A percentile compares a stretch with the other conserved stretches of the same genome.
phyloP scores from a whole-genome alignment of 2,888 invertebrate species.

The Anaspis maculata region DNA sequence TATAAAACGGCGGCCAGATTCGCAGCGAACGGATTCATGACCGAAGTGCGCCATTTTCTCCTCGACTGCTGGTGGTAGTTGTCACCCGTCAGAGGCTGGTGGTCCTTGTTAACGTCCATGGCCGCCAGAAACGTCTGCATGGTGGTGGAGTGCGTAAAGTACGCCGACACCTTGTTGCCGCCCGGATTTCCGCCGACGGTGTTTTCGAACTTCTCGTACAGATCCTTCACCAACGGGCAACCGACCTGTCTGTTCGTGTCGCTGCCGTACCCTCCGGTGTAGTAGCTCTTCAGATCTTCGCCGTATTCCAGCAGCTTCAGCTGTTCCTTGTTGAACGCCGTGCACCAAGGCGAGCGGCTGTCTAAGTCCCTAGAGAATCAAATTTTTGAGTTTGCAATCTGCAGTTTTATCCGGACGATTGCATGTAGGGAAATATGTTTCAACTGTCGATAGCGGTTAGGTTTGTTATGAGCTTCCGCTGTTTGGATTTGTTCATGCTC shows the following conservation, averaged over 20 bases:
- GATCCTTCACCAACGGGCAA: conserved; percentile 64
- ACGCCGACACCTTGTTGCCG: conserved; percentile 56
- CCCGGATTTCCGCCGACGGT: conserved; percentile 41
- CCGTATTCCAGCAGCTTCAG: conserved; percentile 66
- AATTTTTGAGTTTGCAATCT: too few species aligned
- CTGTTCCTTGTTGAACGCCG: conserved; percentile 63
- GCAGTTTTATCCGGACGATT: too few species aligned
- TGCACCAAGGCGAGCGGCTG: conserved; percentile 68
- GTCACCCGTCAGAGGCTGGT: conserved; percentile 51
- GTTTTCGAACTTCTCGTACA: conserved; percentile 60
- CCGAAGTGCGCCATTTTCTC: conserved; percentile 62
- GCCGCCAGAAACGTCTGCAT: conserved; percentile 55
- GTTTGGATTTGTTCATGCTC: too few species aligned
- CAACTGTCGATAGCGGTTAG: too few species aligned
- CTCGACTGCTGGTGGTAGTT: conserved; percentile 51
- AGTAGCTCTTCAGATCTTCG: conserved; percentile 69
- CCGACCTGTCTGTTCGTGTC: conserved; percentile 57
- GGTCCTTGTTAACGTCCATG: conserved; percentile 56
- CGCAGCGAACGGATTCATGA: conserved; percentile 60
- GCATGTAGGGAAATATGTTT: too few species aligned
- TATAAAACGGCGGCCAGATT: conserved; percentile 71
- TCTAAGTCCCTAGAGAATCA: too few species aligned
- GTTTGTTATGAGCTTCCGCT: too few species aligned
- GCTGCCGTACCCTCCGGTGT: conserved; percentile 66
- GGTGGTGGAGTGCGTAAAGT: conserved; percentile 57